phyloP scores from a whole-genome alignment of 2,113 vertebrate species.

The Sylvia atricapilla region DNA sequence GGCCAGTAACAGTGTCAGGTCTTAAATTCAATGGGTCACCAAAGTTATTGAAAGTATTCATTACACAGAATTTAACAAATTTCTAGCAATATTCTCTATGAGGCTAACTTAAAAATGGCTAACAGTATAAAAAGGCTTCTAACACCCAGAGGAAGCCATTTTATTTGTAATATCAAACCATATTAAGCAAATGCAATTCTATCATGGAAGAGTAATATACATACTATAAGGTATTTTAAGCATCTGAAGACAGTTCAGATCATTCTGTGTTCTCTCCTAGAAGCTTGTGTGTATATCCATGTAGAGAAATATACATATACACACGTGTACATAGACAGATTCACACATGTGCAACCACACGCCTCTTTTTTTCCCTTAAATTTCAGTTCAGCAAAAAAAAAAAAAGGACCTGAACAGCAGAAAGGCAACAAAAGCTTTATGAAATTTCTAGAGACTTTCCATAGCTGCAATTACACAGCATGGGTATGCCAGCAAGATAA shows the following conservation, averaged over 20 bases:
- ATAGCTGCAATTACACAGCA: background rate
- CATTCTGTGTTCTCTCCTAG: background rate
- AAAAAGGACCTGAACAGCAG: background rate
- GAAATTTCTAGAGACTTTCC: constrained; percentile 8
- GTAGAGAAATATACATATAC: background rate
- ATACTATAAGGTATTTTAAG: background rate
- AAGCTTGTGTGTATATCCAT: background rate
- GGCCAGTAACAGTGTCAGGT: background rate
- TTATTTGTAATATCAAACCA: constrained; percentile 31
- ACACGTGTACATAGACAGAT: accelerated
- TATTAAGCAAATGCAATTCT: background rate
- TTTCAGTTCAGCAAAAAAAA: background rate
- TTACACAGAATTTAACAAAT: background rate
- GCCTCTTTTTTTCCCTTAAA: background rate
- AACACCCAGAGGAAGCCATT: constrained; percentile 45
- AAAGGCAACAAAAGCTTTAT: background rate
- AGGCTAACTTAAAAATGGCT: constrained; percentile 18
- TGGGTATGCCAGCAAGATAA: background rate
- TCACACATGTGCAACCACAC: background rate
- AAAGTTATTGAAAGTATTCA: background rate
- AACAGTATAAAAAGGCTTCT: background rate
- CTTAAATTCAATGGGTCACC: background rate
- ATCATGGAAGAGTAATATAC: background rate
- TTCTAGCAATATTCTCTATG: background rate
- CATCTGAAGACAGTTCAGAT: background rate